Conservation (phyloP, 1,140 invertebrate genomes). For the Eurosta solidaginis region DNA sequence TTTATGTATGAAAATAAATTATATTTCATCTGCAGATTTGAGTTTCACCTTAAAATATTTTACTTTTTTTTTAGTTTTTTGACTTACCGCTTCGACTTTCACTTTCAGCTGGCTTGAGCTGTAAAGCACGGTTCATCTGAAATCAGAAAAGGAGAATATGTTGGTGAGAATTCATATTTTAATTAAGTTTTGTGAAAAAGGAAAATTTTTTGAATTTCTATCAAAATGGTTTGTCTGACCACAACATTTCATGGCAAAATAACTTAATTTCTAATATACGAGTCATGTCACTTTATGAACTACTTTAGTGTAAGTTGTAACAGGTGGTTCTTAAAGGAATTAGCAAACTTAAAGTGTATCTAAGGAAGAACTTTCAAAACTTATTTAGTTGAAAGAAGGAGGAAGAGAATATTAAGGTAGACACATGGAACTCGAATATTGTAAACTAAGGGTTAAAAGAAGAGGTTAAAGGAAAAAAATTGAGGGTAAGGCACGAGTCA, state of each 20-base stretch:
- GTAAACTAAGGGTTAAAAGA: too few species aligned
- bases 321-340: too few species aligned
- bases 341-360: too few species aligned
- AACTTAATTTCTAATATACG: neutral
- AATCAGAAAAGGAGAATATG: slow-evolving; percentile 60
- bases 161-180: neutral
- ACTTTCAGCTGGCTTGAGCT: slow-evolving; percentile 99
- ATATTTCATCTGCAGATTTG: neutral
- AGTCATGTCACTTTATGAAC: too few species aligned
- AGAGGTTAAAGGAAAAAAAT: too few species aligned
- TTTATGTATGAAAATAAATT: neutral
- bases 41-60: slow-evolving; percentile 34
- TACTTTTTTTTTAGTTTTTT: neutral
- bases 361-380: too few species aligned
- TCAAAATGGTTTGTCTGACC: neutral
- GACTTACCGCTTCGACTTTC: slow-evolving; percentile 95
- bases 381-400: too few species aligned
- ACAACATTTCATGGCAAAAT: neutral
- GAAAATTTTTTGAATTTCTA: neutral
- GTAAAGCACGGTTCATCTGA: slow-evolving; percentile 99
- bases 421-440: too few species aligned
- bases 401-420: too few species aligned
- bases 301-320: too few species aligned
- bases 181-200: neutral
- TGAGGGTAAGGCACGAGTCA: too few species aligned